Base-by-base conservation (phyloP, 2,888 invertebrate genomes). In the Helicoverpa assulta region DNA sequence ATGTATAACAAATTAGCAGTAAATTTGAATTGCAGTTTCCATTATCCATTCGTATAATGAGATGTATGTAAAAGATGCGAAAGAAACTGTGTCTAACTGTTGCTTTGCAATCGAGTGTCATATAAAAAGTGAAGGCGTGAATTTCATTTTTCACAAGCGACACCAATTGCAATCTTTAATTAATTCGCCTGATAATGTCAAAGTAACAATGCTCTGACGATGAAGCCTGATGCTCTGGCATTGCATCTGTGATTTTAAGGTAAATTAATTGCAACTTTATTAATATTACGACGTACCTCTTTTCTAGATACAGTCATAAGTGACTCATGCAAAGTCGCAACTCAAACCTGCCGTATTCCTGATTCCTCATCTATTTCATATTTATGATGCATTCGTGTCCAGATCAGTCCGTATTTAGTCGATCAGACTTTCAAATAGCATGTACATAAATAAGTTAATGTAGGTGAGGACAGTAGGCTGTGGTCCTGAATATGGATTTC, bases 381-480 rank as follows among this genome's bases (percentile, higher is more conserved):
- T 71, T 67, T 66, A 66, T 67, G 67, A 43, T 63, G 70, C 76
- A 80, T 71, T 68, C 52, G 65, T 67, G 64, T 67, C 67, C 68
- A 67, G 54, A 57, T 52, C 54, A 58, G 14, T 37, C 43, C 19
- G 55, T 62, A 73, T 79, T 77, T 57, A 64, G 53, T 55, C 61
- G 52, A 77, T 80, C 77, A 79, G 73, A 82, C 82, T 74, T 81
- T 80, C 57, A 77, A 80, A 77, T 81, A 52, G 51, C 66, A 81
- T 72, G 77, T 72, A 65, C 81, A 72, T 82, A 77, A 73, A 66
- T 80, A 80, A 73, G 40, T 64, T 2, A 65, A 73, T 66, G 50
- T 62, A 63, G 68, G 64, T 64, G 53, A 76, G 56, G 47, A 61
- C 33, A 40, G 57, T 50, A 65, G 64, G 33, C 66, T 59, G 59